These are phyloP conservation scores for Mustelus asterias DNA, from an alignment of 2,113 vertebrate species.

Conservation along the genomic window DNA sequence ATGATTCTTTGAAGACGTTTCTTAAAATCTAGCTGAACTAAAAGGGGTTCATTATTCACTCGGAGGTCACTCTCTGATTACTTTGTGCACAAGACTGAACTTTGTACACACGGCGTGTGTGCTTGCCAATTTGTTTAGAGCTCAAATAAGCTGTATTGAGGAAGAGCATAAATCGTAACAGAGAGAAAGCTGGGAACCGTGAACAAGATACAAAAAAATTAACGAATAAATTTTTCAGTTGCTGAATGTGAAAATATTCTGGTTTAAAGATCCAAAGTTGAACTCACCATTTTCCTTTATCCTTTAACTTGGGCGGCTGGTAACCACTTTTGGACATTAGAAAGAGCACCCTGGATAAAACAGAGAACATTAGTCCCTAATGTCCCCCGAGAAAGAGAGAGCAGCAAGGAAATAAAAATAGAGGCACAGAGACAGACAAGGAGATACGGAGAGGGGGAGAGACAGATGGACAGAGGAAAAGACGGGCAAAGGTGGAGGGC, in stretches of 20 bases:
- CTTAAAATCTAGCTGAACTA: background rate
- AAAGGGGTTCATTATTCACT: background rate
- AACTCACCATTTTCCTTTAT: constrained; percentile 76
- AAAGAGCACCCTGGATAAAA: constrained; percentile 67
- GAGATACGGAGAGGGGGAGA: background rate
- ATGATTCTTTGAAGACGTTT: background rate
- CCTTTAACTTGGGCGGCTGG: constrained; percentile 82
- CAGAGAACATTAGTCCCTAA: background rate
- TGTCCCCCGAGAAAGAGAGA: background rate
- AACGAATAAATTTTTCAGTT: background rate
- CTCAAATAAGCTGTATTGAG: background rate
- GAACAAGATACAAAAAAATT: background rate
- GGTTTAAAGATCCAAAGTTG: background rate
- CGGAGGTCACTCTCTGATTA: background rate
- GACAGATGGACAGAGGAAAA: background rate
- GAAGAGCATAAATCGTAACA: background rate
- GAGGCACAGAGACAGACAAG: background rate
- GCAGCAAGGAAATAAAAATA: no score
- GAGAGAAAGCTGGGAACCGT: background rate
- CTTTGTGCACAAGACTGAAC: background rate
- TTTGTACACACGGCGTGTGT: background rate
- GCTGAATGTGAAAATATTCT: background rate
- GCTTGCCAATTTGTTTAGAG: background rate
- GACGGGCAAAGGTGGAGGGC: background rate
- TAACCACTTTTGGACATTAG: constrained; percentile 90